Conservation (phyloP, 2,113 vertebrate species). For the Chauna torquata region DNA sequence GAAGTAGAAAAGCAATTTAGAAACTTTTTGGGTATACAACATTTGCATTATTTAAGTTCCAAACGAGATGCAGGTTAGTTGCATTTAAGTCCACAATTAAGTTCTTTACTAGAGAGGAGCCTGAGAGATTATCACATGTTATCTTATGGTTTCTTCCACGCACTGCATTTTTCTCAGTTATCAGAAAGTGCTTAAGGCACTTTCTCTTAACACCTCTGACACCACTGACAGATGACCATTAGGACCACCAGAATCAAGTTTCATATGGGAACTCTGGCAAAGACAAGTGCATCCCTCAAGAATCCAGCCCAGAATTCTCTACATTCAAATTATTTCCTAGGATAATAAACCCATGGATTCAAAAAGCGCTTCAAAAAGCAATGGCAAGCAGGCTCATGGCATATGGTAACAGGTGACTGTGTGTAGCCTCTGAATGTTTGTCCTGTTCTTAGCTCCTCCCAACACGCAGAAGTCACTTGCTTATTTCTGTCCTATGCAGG, state of each 20-base stretch:
- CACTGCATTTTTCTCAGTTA: background rate
- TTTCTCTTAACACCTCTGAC: background rate
- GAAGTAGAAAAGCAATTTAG: background rate
- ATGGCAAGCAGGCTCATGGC: background rate
- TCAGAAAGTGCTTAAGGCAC: background rate
- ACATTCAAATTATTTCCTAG: background rate
- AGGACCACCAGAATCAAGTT: background rate
- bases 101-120: background rate
- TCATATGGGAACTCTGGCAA: background rate
- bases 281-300: background rate
- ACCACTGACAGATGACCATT: background rate
- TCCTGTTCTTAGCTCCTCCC: background rate
- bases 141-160: background rate
- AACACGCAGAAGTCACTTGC: background rate
- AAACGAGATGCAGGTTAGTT: background rate
- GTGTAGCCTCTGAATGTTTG: background rate
- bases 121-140: background rate
- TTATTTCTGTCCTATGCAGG: background rate
- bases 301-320: background rate
- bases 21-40: background rate
- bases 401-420: too few relatives aligned
- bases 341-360: background rate
- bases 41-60: background rate
- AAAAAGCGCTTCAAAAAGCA: background rate
- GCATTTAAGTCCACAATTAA: background rate